Base-by-base conservation (phyloP, 92 coral and sea anemone genomes). In the Phenganax subtilis region DNA sequence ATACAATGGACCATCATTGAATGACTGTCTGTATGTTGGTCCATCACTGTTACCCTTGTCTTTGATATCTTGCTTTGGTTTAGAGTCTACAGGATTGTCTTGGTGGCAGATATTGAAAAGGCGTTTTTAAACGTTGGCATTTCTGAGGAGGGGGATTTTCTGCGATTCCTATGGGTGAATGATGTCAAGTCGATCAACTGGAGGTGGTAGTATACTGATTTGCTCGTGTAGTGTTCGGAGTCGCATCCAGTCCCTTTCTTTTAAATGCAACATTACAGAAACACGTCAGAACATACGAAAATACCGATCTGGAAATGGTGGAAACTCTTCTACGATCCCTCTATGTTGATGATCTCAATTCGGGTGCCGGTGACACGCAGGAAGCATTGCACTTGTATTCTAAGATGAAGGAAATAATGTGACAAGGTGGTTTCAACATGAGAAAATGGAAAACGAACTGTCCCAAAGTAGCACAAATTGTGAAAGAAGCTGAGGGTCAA, bases 251-350 rank as follows among this genome's bases (percentile, higher is more conserved):
- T 31, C 75, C 75, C 55, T 69, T 69, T 51, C 75, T 69, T 28
- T 25, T 69, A 7, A 69, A 69, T 25, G 75, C 53, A 9, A 51
- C 47, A 72, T 37, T 2, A 12, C 28, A 12, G 17, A 10, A 15
- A 8, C 76, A 72, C 44, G 0, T 51, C 55, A 72, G 51, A 8
- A 37, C 76, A 37, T 44, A 72, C 44, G 29, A 51, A 44, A 72
- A 27, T 29, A 56, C 51, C 44, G 76, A 72, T 51, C 58, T 30
- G 6, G 12, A 51, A 54, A n/a, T 72, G 12, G 76, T 72, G 9
- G 76, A 72, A 72, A 56, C 14, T 37, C 55, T 72, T 0, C 76
- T 72, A 72, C 76, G 51, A 72, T 72, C 76, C 12, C 76, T 72
- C 6, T 72, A 72, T 54, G 76, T 72, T 5, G 76, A 72, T 72